Evolutionary conservation across 2,797 vertebrate genomes (phyloP).

Genomic region (Hoplostethus mediterraneus): DNA sequence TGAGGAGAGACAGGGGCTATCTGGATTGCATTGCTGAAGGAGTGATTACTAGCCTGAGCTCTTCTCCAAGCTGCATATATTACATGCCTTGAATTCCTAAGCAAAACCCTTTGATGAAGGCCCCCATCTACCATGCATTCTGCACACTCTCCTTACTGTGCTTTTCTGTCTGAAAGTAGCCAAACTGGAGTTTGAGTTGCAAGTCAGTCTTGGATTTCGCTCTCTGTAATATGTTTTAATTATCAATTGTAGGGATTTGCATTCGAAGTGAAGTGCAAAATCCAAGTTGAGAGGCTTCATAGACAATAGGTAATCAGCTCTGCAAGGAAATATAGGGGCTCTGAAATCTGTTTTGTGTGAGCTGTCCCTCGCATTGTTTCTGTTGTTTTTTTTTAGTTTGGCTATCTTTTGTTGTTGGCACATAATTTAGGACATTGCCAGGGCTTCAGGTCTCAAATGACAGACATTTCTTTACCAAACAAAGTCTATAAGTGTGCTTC

Average conservation of each 20-base stretch:
- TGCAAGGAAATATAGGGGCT: no score
- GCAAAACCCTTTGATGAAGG: constrained; percentile 31
- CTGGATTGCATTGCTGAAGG: constrained; percentile 40
- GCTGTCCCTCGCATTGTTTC: no score
- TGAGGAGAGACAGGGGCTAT: constrained; percentile 45
- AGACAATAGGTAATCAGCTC: no score
- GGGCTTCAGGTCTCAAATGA: background rate
- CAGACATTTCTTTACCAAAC: background rate
- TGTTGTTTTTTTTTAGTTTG: background rate
- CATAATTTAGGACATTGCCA: no score
- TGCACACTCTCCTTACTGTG: background rate
- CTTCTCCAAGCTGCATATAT: constrained; percentile 38
- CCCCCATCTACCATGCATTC: background rate
- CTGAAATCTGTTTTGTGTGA: no score
- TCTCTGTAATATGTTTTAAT: no score
- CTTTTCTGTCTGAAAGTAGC: no score
- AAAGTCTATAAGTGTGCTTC: background rate
- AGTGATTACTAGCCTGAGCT: constrained; percentile 49
- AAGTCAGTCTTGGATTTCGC: no score
- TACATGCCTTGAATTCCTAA: constrained; percentile 62
- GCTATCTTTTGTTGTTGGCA: background rate
- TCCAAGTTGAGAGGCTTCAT: no score
- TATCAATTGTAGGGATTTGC: no score
- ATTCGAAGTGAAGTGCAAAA: no score
- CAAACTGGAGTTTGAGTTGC: no score